Percentiles rank a stretch among this genome's conserved stretches.
These are phyloP conservation scores for Serinus canaria DNA, from an alignment of 2,113 vertebrate species.

Conservation along the genomic window DNA sequence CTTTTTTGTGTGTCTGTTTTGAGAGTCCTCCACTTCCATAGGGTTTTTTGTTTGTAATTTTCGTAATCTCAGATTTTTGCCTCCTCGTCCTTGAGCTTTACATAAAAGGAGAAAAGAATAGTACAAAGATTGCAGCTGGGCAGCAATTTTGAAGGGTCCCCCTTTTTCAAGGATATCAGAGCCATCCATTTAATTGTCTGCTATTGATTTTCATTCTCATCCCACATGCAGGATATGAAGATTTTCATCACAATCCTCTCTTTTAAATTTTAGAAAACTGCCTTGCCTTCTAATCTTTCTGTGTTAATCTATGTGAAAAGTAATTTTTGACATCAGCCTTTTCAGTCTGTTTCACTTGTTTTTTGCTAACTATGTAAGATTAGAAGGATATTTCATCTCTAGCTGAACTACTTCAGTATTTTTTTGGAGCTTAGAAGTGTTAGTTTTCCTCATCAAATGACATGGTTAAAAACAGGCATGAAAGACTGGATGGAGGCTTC, in stretches of 20 bases:
- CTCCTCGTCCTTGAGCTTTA: not conserved
- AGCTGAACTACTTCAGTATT: not conserved
- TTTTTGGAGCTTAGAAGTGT: not conserved
- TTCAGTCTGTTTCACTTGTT: not conserved
- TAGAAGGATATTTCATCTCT: not conserved
- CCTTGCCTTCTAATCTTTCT: not conserved
- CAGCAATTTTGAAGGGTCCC: not conserved
- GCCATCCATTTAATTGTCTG: not conserved
- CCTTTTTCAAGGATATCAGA: not conserved
- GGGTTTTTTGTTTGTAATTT: not conserved
- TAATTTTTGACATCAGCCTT: not conserved
- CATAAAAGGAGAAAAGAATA: not conserved
- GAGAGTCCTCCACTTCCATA: not conserved
- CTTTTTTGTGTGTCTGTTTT: not conserved
- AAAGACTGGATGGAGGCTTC: not conserved
- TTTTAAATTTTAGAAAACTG: conserved; percentile 36
- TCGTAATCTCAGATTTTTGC: not conserved
- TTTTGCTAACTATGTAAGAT: not conserved
- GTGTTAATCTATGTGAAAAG: not conserved
- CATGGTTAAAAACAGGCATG: not conserved
- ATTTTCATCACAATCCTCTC: not conserved
- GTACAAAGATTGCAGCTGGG: not conserved
- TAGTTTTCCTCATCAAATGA: not conserved
- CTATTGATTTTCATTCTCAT: not conserved
- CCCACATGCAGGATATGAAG: not conserved